Evolutionary conservation across 2,888 invertebrate genomes (phyloP).

Genomic region (Drosophila atripex): DNA sequence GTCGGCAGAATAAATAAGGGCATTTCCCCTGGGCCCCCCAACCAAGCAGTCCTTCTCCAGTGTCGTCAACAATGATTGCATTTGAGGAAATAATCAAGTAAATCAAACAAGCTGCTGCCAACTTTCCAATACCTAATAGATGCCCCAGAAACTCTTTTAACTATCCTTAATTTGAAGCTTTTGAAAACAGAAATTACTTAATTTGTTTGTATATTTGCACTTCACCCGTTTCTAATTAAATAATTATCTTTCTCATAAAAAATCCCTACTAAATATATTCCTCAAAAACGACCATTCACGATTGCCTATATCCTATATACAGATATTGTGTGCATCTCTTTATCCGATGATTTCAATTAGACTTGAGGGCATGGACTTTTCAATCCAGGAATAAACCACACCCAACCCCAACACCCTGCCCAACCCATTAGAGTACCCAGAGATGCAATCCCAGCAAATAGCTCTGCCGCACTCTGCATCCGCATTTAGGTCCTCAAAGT

Average conservation of each 20-base stretch:
- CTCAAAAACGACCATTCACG: too few relatives aligned
- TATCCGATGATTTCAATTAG: slow-evolving; percentile 13
- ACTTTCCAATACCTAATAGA: slow-evolving; percentile 2
- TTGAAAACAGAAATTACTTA: not conserved
- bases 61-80: slow-evolving; percentile 23
- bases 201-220: not conserved
- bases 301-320: too few relatives aligned
- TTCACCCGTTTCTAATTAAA: too few relatives aligned
- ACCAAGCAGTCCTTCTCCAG: slow-evolving; percentile 16
- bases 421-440: slow-evolving; percentile 10
- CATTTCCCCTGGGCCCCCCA: slow-evolving; percentile 6
- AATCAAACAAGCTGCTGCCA: slow-evolving; percentile 22
- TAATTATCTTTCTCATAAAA: too few relatives aligned
- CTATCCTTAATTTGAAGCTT: not conserved
- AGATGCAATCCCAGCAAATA: slow-evolving; percentile 15
- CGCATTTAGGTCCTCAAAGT: not conserved
- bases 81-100: slow-evolving; percentile 38
- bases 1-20: slow-evolving; percentile 28
- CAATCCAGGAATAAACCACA: not conserved
- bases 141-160: not conserved
- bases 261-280: too few relatives aligned
- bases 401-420: too few relatives aligned
- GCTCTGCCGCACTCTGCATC: not conserved
- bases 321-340: not conserved
- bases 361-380: not conserved